Evolutionary conservation across 2,797 vertebrate genomes (phyloP), one percentile per base, ranked within the genome.

Genomic region (Sylvia borin): DNA sequence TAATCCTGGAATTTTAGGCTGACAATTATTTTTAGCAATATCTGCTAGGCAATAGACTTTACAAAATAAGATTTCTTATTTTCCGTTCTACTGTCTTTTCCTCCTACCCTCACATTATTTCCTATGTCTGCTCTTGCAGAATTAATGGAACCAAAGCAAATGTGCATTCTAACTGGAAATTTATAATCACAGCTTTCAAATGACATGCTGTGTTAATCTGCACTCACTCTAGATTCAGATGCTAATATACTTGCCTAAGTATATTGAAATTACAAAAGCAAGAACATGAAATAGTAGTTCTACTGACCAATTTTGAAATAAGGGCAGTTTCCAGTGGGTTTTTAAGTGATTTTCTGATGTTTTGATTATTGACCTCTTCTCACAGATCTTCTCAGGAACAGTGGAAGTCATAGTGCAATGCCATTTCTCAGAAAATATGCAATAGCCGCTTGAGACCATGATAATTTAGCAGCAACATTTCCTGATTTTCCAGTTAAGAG

Each of bases 171-270:
- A 95, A 21, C 27, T 86, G 47, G 31, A 94, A 95, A 57, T 51
- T 90, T 85, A 64, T 61, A 68, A 90, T 68, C 72, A 89, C 29
- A 83, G 55, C 42, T 94, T 95, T 93, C 58, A 88, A 75, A 72
- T 16, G 4, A 66, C 68, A 85, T 15, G 16, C 55, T 64, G n/a
- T 68, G 51, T 84, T 95, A 66, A 88, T 64, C 70, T 90, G 36
- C 19, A 60, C 26, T 92, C 57, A 51, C 22, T 72, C 54, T 70
- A 71, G 10, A 64, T 61, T 55, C 26, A 75, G 53, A 62, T 43
- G 25, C 36, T 70, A 76, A 8, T 65, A 78, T 42, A 14, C 40
- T 40, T 40, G 40, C 40, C 40, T 40, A 40, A 58, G 7, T 21
- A 60, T 24, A 45, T 73, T 60, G 34, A 75, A 70, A 90, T 76